A percentile compares a stretch with the other conserved stretches of the same genome.
These are phyloP conservation scores for Ambastaia sidthimunki DNA, from an alignment of 2,797 vertebrate genomes.

Conservation along the genomic window DNA sequence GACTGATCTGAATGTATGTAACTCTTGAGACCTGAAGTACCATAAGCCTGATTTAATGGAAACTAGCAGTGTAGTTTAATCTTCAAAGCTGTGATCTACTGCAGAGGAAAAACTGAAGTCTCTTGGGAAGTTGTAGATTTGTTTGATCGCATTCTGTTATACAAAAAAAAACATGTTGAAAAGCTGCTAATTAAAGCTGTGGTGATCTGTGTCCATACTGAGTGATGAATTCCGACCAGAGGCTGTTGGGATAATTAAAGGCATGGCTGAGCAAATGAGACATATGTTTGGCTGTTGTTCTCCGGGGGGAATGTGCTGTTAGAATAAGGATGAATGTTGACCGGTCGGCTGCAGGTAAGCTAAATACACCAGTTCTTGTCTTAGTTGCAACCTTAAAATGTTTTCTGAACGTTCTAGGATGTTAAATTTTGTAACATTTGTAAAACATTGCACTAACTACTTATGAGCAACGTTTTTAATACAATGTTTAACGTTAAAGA, in stretches of 20 bases:
- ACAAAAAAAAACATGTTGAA: constrained; percentile 24
- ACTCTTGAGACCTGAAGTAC: background rate
- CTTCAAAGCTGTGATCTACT: constrained; percentile 43
- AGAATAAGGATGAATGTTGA: constrained; percentile 17
- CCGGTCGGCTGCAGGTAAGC: background rate
- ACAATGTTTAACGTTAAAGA: no score
- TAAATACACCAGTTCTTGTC: background rate
- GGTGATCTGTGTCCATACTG: background rate
- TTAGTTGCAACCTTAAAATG: background rate
- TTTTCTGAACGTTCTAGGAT: no score
- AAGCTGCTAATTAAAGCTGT: constrained; percentile 51
- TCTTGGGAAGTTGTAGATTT: constrained; percentile 30
- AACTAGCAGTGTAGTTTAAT: constrained; percentile 11
- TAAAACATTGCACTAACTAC: no score
- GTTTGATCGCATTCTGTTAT: constrained; percentile 52
- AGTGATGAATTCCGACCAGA: constrained; percentile 30
- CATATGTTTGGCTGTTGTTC: constrained; percentile 14
- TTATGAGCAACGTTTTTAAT: no score
- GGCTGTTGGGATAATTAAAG: constrained; percentile 23
- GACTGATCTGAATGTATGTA: no score
- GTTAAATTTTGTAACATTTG: no score
- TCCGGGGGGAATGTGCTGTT: background rate
- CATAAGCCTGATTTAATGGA: background rate
- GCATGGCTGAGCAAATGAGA: constrained; percentile 33
- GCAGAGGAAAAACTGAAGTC: constrained; percentile 26